Evolutionary conservation across 2,888 invertebrate species (phyloP).

Genomic region (Rhyacophila evoluta): DNA sequence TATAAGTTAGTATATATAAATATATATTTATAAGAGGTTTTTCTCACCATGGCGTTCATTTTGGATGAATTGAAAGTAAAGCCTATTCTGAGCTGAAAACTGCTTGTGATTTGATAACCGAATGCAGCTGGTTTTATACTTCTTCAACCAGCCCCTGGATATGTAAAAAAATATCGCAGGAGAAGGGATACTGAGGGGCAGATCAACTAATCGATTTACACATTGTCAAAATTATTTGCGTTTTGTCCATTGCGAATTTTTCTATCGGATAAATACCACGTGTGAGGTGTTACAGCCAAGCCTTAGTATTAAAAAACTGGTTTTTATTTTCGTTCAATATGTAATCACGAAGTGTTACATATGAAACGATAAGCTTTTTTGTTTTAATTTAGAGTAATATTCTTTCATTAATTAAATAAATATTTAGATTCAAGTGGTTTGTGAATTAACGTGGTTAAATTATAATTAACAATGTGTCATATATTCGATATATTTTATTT

Average conservation of each 20-base stretch:
- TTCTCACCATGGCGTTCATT: slow-evolving; percentile 32
- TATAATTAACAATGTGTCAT: no score
- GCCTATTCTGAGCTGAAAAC: slow-evolving; percentile 52
- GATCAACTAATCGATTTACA: neutral
- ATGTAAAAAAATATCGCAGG: neutral
- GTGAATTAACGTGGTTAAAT: no score
- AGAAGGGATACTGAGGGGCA: neutral
- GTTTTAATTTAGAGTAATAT: no score
- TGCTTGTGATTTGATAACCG: slow-evolving; percentile 38
- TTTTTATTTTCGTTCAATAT: neutral
- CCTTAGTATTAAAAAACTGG: neutral
- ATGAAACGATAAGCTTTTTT: no score
- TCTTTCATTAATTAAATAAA: no score
- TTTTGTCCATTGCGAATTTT: neutral
- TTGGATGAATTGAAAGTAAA: slow-evolving; percentile 34
- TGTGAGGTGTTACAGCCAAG: neutral
- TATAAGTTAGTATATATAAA: no score
- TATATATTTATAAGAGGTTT: no score
- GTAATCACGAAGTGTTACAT: no score
- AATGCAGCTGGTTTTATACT: neutral
- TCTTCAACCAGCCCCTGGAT: neutral
- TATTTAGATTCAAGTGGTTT: no score
- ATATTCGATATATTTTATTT: no score
- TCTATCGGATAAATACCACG: neutral
- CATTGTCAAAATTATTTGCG: neutral